Evolutionary conservation across 2,797 vertebrate species (phyloP).

Genomic region (Enteromius treurensis): DNA sequence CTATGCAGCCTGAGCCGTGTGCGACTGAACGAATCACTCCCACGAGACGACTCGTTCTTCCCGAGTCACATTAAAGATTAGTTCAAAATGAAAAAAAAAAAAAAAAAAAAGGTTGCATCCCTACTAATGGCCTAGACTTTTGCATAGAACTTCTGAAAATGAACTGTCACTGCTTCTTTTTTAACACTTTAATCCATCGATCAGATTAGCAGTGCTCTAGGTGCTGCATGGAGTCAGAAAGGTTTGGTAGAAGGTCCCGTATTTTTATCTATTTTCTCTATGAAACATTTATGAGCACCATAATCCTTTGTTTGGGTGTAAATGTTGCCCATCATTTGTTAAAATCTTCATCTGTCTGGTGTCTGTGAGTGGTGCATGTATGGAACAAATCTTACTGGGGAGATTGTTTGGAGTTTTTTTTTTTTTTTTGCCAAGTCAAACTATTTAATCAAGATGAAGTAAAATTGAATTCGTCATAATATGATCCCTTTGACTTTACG

Average conservation of each 20-base stretch:
- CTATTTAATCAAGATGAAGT: not conserved
- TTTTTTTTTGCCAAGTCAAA: not conserved
- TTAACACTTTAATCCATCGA: not conserved
- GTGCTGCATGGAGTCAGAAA: not conserved
- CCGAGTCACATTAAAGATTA: too few relatives aligned
- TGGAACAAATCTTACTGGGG: not conserved
- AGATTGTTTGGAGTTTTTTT: not conserved
- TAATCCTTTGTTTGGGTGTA: conserved; percentile 8
- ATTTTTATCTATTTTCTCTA: not conserved
- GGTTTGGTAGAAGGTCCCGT: not conserved
- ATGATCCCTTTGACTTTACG: not conserved
- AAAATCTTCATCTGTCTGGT: not conserved
- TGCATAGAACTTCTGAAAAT: not conserved
- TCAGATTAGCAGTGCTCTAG: not conserved
- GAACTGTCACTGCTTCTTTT: not conserved
- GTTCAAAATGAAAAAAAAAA: too few relatives aligned
- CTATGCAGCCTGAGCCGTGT: too few relatives aligned
- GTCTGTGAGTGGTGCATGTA: not conserved
- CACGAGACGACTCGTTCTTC: too few relatives aligned
- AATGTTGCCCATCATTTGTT: not conserved
- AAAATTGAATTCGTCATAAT: not conserved
- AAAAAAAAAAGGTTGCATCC: too few relatives aligned
- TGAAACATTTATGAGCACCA: not conserved
- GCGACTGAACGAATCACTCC: too few relatives aligned
- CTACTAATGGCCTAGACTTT: too few relatives aligned